These are phyloP conservation scores for Anoplolepis gracilipes DNA, from an alignment of 1,140 invertebrate genomes.

Conservation along the genomic window DNA sequence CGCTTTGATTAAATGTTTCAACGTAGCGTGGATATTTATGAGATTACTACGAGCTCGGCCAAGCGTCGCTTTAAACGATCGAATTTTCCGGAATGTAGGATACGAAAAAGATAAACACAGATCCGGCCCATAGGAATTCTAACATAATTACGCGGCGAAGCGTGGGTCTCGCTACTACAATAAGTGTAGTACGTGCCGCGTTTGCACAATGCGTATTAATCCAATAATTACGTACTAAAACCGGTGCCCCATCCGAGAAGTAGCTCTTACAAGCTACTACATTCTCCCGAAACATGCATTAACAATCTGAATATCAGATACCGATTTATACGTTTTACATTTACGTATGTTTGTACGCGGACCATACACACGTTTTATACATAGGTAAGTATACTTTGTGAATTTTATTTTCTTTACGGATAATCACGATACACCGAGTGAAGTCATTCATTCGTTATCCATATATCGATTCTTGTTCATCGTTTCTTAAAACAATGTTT, in stretches of 20 bases:
- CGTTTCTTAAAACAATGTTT: slow-evolving; percentile 13
- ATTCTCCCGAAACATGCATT: slow-evolving; percentile 34
- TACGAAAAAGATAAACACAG: slow-evolving; percentile 60
- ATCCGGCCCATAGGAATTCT: slow-evolving; percentile 48
- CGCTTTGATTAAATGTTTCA: slow-evolving; percentile 39
- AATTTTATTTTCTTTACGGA: slow-evolving; percentile 34
- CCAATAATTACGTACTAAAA: slow-evolving; percentile 58
- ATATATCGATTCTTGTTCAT: slow-evolving; percentile 25
- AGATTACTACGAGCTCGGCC: slow-evolving; percentile 34
- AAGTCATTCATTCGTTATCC: background rate
- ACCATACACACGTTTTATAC: background rate
- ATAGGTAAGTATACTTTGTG: too few relatives aligned
- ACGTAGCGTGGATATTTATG: slow-evolving; percentile 60
- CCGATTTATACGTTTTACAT: slow-evolving; percentile 12
- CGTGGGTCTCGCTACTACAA: slow-evolving; percentile 37
- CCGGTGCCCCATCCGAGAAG: slow-evolving; percentile 25
- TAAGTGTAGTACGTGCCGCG: slow-evolving; percentile 34
- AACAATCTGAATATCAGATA: slow-evolving; percentile 47
- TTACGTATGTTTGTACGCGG: slow-evolving; percentile 33
- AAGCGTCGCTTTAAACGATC: slow-evolving; percentile 65
- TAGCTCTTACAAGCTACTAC: slow-evolving; percentile 14
- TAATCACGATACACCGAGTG: slow-evolving; percentile 13
- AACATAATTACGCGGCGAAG: slow-evolving; percentile 61
- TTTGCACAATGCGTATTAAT: slow-evolving; percentile 45
- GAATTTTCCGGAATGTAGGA: slow-evolving; percentile 57